A percentile compares a stretch with the other conserved stretches of the same genome.
Conservation (phyloP, 2,797 vertebrate genomes). For the Crenuchus spilurus region DNA sequence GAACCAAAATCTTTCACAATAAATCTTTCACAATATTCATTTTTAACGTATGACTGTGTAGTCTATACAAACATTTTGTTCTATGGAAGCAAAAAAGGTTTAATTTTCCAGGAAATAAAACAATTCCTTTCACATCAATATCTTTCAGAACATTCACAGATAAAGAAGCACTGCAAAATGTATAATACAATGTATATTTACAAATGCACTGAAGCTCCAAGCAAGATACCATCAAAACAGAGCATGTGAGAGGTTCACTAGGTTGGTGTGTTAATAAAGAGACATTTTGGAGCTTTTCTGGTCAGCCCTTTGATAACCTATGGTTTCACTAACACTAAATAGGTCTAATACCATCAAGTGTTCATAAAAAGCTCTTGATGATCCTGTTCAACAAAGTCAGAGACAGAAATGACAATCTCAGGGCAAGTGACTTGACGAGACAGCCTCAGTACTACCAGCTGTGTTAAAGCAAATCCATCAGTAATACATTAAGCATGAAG, state of each 20-base stretch:
- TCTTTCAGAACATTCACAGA: conserved; percentile 17
- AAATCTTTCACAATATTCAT: too few species aligned
- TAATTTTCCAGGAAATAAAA: not conserved
- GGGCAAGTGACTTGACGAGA: not conserved
- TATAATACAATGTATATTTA: conserved; percentile 72
- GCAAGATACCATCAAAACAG: conserved; percentile 32
- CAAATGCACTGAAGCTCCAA: conserved; percentile 58
- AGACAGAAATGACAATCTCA: too few species aligned
- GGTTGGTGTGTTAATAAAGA: not conserved
- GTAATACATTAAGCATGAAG: not conserved
- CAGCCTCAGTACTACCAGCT: not conserved
- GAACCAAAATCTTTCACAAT: too few species aligned
- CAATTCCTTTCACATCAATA: not conserved
- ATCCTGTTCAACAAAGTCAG: not conserved
- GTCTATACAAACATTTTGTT: not conserved
- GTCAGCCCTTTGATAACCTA: not conserved
- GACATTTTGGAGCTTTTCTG: not conserved
- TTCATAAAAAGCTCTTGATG: not conserved
- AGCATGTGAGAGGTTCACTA: not conserved
- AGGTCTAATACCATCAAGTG: not conserved
- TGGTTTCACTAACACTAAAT: not conserved
- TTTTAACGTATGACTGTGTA: too few species aligned
- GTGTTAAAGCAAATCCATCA: not conserved
- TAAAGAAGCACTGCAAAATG: conserved; percentile 49
- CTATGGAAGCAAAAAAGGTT: not conserved